Percentiles rank a stretch among this genome's conserved stretches.
phyloP scores from a whole-genome alignment of 1,140 invertebrate genomes.

The Drosophila nasuta region DNA sequence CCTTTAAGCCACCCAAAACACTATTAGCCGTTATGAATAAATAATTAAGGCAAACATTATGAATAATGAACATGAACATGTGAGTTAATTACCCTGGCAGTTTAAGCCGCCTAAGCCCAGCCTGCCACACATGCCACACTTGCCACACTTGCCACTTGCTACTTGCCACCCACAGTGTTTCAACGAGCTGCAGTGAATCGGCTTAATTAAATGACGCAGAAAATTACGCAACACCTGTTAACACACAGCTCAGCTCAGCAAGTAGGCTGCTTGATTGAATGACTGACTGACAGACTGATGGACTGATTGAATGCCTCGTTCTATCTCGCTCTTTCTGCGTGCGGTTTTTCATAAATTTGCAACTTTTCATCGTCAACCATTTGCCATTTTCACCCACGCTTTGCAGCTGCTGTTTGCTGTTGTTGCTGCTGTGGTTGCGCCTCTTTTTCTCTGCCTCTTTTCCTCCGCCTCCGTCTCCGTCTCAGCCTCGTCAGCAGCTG shows the following conservation, averaged over 20 bases:
- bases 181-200: constrained; percentile 56
- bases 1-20: constrained; percentile 49
- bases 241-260: not conserved
- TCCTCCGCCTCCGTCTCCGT: constrained; percentile 2
- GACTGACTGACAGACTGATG: constrained; percentile 16
- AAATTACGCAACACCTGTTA: constrained; percentile 75
- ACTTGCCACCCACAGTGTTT: not conserved
- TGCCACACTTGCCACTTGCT: not conserved
- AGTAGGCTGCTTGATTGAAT: constrained; percentile 16
- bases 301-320: constrained; percentile 7
- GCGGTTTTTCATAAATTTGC: constrained; percentile 66
- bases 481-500: not conserved
- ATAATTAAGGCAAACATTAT: constrained; percentile 75
- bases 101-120: constrained; percentile 47
- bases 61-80: constrained; percentile 65
- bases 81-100: constrained; percentile 64
- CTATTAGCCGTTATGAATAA: constrained; percentile 79
- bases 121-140: not conserved
- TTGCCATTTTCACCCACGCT: constrained; percentile 28
- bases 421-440: constrained; percentile 20
- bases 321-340: constrained; percentile 29
- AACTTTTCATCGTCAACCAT: constrained; percentile 55
- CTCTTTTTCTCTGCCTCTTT: constrained; percentile 4
- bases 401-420: constrained; percentile 17
- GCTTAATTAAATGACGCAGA: constrained; percentile 84